Percentiles rank a stretch among this genome's conserved stretches.
Conservation (phyloP, 1,140 invertebrate genomes). For the Daktulosphaira vitifoliae region DNA sequence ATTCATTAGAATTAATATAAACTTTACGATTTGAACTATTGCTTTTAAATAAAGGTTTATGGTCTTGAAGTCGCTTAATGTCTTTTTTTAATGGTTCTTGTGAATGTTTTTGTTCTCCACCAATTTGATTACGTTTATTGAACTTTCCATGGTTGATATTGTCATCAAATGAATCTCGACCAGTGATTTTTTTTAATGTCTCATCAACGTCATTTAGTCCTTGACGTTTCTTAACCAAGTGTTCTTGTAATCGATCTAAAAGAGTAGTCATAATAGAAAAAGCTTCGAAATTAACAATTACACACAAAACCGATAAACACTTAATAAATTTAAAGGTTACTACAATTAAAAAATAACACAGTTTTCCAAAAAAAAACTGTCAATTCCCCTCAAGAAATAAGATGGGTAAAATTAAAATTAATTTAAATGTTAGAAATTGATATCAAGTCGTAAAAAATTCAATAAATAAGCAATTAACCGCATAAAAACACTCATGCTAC, state of each 20-base stretch:
- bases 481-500: no score
- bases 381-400: no score
- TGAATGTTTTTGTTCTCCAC: slow-evolving; percentile 9
- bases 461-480: no score
- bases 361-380: no score
- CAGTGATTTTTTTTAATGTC: slow-evolving; percentile 27
- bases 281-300: no score
- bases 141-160: slow-evolving; percentile 25
- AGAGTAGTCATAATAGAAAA: slow-evolving; percentile 16
- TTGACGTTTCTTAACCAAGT: slow-evolving; percentile 21
- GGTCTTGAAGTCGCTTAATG: slow-evolving; percentile 6
- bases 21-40: slow-evolving; percentile 14
- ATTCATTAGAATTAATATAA: slow-evolving; percentile 1
- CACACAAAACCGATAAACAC: no score
- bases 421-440: no score
- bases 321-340: no score
- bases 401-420: no score
- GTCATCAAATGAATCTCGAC: slow-evolving; percentile 24
- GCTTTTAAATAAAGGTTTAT: slow-evolving; percentile 7
- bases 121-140: slow-evolving; percentile 9
- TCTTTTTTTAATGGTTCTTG: slow-evolving; percentile 17
- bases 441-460: no score
- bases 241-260: slow-evolving; percentile 27
- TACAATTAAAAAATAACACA: no score
- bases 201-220: slow-evolving; percentile 26